Conservation (phyloP, 2,113 vertebrate genomes). For the Agelaius tricolor region DNA sequence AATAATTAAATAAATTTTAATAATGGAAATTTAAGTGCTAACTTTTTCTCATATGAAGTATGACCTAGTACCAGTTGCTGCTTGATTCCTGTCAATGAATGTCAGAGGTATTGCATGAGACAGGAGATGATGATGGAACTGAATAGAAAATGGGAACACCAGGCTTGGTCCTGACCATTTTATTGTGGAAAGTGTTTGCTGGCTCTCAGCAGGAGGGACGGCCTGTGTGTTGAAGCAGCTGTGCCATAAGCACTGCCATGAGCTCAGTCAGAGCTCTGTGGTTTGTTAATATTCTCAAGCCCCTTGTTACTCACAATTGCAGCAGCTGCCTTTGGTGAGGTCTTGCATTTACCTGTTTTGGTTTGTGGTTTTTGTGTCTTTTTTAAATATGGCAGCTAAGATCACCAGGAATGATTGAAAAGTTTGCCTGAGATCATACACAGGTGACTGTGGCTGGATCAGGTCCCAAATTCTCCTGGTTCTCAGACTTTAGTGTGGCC, state of each 20-base stretch:
- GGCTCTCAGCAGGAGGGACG: background rate
- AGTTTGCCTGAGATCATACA: background rate
- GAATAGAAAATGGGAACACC: background rate
- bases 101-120: background rate
- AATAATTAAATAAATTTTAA: too few relatives aligned
- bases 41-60: background rate
- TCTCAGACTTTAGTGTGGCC: background rate
- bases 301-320: background rate
- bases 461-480: background rate
- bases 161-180: background rate
- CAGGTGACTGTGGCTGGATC: background rate
- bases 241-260: background rate
- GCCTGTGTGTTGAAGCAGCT: background rate
- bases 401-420: background rate
- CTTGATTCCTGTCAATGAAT: background rate
- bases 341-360: background rate
- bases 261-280: background rate
- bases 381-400: background rate
- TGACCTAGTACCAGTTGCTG: background rate
- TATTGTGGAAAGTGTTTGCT: background rate
- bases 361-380: background rate
- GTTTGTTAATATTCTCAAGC: background rate
- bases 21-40: background rate
- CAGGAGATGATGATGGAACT: background rate
- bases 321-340: background rate